These are phyloP conservation scores for Diarsia mendica DNA, from an alignment of 2,888 invertebrate species.

Conservation along the genomic window DNA sequence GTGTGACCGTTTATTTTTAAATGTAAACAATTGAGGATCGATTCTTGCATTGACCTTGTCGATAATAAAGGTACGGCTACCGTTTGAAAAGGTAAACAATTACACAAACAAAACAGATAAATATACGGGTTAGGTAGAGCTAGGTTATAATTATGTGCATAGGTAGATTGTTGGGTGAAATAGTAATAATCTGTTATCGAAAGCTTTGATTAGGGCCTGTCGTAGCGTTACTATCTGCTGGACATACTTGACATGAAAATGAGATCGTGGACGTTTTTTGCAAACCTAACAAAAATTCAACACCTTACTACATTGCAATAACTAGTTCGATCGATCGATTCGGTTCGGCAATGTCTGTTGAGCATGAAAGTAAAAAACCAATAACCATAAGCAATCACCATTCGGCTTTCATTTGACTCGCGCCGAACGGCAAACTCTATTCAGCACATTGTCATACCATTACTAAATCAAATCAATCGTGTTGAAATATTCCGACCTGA, in stretches of 20 bases:
- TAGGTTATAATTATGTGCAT: not conserved
- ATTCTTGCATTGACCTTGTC: constrained; percentile 23
- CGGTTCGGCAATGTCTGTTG: not conserved
- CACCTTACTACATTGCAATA: not conserved
- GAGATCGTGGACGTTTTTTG: not conserved
- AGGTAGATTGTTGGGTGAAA: not conserved
- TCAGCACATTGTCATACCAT: not conserved
- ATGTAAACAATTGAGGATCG: constrained; percentile 32
- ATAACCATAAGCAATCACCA: not conserved
- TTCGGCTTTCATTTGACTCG: not conserved
- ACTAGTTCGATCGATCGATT: not conserved
- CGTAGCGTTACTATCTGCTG: not conserved
- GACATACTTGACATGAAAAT: not conserved
- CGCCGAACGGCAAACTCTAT: not conserved
- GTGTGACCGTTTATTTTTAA: constrained; percentile 2
- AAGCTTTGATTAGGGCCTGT: not conserved
- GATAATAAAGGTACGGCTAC: not conserved
- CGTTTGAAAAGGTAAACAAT: not conserved
- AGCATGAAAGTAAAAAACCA: not conserved
- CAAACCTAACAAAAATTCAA: not conserved
- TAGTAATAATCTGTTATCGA: not conserved
- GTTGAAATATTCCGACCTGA: not conserved
- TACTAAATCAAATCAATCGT: not conserved
- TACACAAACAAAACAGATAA: not conserved
- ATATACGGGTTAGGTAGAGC: not conserved